These are phyloP conservation scores for Delia radicum DNA, from an alignment of 1,140 invertebrate species.

Conservation along the genomic window DNA sequence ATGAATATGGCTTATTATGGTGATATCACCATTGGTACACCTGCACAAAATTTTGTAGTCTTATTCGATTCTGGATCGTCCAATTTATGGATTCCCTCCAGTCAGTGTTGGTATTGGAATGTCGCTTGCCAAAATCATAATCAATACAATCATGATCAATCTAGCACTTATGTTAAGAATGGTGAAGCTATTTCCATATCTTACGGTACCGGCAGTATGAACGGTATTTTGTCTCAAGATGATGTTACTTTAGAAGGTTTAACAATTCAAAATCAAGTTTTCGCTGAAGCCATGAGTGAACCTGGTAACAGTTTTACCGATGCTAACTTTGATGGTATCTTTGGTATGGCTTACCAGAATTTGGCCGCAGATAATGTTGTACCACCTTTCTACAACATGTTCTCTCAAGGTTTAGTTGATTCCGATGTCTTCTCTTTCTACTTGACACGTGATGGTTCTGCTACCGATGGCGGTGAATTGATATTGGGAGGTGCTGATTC, in stretches of 20 bases:
- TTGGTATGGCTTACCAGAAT: conserved; percentile 84
- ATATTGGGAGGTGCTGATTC: conserved; percentile 48
- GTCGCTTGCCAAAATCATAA: conserved; percentile 85
- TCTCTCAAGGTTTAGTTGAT: conserved; percentile 75
- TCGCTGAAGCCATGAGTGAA: conserved; percentile 93
- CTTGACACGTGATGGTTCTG: conserved; percentile 64
- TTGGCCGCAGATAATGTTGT: conserved; percentile 88
- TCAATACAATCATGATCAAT: conserved; percentile 88
- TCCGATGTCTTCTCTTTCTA: conserved; percentile 96
- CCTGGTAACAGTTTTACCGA: conserved; percentile 85
- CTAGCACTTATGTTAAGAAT: conserved; percentile 80
- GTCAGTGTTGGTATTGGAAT: conserved; percentile 80
- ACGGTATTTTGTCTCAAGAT: conserved; percentile 91
- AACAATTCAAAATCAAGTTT: conserved; percentile 81
- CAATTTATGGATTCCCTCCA: conserved; percentile 97
- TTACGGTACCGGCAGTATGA: conserved; percentile 94
- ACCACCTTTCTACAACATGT: conserved; percentile 94
- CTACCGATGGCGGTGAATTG: conserved; percentile 38
- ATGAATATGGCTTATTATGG: conserved; percentile 97
- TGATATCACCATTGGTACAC: conserved; percentile 86
- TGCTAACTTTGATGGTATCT: conserved; percentile 95
- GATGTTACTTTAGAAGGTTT: conserved; percentile 69
- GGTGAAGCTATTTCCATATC: conserved; percentile 88
- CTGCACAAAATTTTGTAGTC: conserved; percentile 89
- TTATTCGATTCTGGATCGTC: conserved; percentile 98